Conservation (phyloP, 1,140 invertebrate species). For the Drosophila sulfurigaster region DNA sequence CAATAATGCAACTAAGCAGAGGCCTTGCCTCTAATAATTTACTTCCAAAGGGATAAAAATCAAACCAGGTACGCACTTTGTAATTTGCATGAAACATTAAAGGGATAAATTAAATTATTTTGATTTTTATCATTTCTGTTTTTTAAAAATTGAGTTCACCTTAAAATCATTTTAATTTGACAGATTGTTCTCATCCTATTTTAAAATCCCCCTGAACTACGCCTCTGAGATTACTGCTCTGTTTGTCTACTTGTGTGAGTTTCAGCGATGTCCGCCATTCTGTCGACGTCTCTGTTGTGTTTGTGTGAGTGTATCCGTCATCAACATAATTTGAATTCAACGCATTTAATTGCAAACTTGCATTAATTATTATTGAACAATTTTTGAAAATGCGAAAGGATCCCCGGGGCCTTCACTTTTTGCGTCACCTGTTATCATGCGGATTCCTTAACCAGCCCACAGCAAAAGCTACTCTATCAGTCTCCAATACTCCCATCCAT, state of each 20-base stretch:
- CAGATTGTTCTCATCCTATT: background rate
- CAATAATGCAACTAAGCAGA: conserved; percentile 60
- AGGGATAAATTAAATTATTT: too few relatives aligned
- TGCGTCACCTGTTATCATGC: conserved; percentile 45
- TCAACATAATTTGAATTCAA: conserved; percentile 81
- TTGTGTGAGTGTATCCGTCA: conserved; percentile 25
- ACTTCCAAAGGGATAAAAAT: background rate
- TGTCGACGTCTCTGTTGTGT: conserved; percentile 6
- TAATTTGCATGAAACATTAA: too few relatives aligned
- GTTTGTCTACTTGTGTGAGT: conserved; percentile 23
- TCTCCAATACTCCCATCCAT: background rate
- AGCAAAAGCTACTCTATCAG: too few relatives aligned
- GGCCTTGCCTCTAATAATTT: background rate
- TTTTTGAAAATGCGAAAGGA: conserved; percentile 50
- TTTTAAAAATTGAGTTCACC: too few relatives aligned
- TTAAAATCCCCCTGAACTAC: background rate
- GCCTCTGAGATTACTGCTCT: background rate
- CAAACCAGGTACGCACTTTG: background rate
- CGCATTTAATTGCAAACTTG: conserved; percentile 82
- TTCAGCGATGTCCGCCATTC: conserved; percentile 47
- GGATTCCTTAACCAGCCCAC: conserved; percentile 1
- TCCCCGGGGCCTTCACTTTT: conserved; percentile 44
- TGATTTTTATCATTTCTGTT: too few relatives aligned
- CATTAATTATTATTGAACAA: conserved; percentile 80
- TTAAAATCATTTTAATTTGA: too few relatives aligned